These are phyloP conservation scores for Eumerus sabulonum DNA, from an alignment of 2,888 invertebrate genomes.

Conservation along the genomic window DNA sequence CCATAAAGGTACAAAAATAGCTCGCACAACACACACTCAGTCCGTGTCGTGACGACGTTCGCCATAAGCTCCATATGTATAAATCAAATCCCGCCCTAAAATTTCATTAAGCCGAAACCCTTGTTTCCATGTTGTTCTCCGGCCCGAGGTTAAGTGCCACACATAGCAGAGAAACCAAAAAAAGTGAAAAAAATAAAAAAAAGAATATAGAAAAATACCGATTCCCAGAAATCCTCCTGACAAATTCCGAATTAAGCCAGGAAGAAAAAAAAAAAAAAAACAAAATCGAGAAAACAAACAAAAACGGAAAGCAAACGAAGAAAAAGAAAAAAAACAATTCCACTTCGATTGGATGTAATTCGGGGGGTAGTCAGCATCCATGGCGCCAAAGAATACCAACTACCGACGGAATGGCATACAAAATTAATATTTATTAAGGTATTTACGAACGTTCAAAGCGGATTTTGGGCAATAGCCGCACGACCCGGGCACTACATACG, in stretches of 20 bases:
- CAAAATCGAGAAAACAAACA: slow-evolving; percentile 48
- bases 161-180: slow-evolving; percentile 17
- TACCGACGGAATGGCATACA: slow-evolving; percentile 48
- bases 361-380: slow-evolving; percentile 11
- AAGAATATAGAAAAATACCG: too few relatives aligned
- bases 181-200: not conserved
- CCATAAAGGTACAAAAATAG: not conserved
- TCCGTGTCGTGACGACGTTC: slow-evolving; percentile 53
- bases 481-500: slow-evolving; percentile 29
- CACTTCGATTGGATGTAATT: slow-evolving; percentile 64
- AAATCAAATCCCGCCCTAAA: slow-evolving; percentile 64
- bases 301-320: slow-evolving; percentile 25
- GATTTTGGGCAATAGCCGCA: slow-evolving; percentile 47
- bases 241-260: slow-evolving; percentile 57
- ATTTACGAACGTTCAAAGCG: slow-evolving; percentile 65
- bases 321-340: slow-evolving; percentile 34
- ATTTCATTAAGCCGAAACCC: slow-evolving; percentile 63
- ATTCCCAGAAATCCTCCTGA: slow-evolving; percentile 36
- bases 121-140: slow-evolving; percentile 49
- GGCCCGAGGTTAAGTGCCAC: slow-evolving; percentile 51
- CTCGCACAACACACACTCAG: not conserved
- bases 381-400: not conserved
- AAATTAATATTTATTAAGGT: slow-evolving; percentile 69
- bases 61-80: slow-evolving; percentile 48
- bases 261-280: slow-evolving; percentile 27